Conservation (phyloP, 2,113 vertebrate genomes). For the Hyla sarda region DNA sequence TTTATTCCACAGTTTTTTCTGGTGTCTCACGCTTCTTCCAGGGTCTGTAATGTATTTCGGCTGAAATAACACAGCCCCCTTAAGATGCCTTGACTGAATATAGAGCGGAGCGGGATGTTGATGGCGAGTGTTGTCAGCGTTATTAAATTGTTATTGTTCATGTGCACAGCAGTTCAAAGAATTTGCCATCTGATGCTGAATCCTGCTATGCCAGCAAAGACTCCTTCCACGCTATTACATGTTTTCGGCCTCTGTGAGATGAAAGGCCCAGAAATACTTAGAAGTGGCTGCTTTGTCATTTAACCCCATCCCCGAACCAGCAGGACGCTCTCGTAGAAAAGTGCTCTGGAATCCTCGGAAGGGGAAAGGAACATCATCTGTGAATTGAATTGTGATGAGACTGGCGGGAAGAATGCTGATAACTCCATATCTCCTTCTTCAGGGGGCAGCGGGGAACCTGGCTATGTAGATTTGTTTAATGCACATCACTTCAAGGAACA, state of each 20-base stretch:
- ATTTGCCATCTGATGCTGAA: slow-evolving; percentile 3
- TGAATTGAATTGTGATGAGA: slow-evolving; percentile 49
- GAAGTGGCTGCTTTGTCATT: slow-evolving; percentile 51
- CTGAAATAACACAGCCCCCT: not conserved
- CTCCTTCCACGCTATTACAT: slow-evolving; percentile 34
- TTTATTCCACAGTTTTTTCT: no score
- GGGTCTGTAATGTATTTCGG: not conserved
- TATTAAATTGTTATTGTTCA: not conserved
- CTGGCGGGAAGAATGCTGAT: not conserved
- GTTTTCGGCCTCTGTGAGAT: slow-evolving; percentile 27
- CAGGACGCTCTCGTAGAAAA: slow-evolving; percentile 22
- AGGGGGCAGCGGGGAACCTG: not conserved
- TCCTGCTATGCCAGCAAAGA: slow-evolving; percentile 8
- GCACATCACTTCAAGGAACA: not conserved
- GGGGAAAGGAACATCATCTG: slow-evolving; percentile 19
- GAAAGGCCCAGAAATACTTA: slow-evolving; percentile 29
- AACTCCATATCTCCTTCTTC: not conserved
- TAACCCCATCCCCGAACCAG: slow-evolving; percentile 45
- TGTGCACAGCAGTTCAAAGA: slow-evolving; percentile 17
- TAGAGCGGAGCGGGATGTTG: not conserved
- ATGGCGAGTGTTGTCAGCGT: not conserved
- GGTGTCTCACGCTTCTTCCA: not conserved
- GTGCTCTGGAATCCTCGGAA: not conserved
- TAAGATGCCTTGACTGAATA: not conserved
- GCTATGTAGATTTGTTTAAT: not conserved